Conservation (phyloP, 2,113 vertebrate species). For the Notothenia coriiceps region DNA sequence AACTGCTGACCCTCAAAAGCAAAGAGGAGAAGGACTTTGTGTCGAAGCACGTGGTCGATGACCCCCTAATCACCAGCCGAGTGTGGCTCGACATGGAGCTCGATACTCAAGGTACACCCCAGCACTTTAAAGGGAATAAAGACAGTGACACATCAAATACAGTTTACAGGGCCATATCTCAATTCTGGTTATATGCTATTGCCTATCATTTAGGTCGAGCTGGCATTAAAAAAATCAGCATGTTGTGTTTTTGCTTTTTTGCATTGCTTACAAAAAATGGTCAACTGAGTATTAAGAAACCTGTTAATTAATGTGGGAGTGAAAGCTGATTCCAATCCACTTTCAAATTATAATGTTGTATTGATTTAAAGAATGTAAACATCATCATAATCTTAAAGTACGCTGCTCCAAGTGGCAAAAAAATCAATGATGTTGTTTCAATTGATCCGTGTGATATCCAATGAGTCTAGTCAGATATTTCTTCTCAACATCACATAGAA, state of each 20-base stretch:
- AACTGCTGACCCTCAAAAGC: conserved; percentile 87
- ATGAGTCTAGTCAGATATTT: not conserved
- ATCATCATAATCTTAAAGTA: not conserved
- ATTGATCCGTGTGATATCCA: not conserved
- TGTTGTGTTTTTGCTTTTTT: not conserved
- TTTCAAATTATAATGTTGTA: too few relatives aligned
- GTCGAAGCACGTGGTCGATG: conserved; percentile 82
- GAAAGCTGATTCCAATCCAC: not conserved
- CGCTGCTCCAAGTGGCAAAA: not conserved
- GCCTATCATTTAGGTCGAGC: not conserved
- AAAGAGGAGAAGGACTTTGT: conserved; percentile 94
- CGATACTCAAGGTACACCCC: conserved; percentile 78
- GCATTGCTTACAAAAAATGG: too few relatives aligned
- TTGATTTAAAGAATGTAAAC: too few relatives aligned
- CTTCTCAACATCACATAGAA: not conserved
- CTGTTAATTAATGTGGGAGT: not conserved
- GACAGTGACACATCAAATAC: not conserved
- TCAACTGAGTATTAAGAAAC: not conserved
- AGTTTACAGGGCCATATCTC: not conserved
- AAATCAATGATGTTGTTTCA: not conserved
- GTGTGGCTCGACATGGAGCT: conserved; percentile 90
- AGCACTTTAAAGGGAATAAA: not conserved
- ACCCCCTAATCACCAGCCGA: conserved; percentile 88
- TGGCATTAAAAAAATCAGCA: not conserved
- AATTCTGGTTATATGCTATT: not conserved